phyloP scores from a whole-genome alignment of 2,797 vertebrate genomes.

The Ctenosaura bakeri region DNA sequence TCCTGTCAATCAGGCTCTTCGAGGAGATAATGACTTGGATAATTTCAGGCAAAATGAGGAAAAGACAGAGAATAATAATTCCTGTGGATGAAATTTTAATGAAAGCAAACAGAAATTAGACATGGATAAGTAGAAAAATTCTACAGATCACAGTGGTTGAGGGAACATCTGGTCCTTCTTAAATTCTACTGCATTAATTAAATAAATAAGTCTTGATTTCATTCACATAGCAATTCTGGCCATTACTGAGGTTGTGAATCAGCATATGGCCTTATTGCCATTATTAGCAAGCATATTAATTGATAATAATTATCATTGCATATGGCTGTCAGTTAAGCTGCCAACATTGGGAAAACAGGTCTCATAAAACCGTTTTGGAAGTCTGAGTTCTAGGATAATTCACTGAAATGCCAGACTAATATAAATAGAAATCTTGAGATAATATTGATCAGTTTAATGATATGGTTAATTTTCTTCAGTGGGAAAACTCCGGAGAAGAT shows the following conservation, averaged over 20 bases:
- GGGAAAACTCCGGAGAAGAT: background rate
- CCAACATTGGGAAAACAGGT: background rate
- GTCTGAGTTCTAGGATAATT: background rate
- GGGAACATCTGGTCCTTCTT: slow-evolving; percentile 39
- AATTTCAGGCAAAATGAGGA: slow-evolving; percentile 8
- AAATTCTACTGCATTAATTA: background rate
- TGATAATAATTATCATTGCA: background rate
- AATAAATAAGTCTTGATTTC: background rate
- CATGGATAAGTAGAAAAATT: background rate
- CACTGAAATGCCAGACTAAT: background rate
- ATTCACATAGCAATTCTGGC: background rate
- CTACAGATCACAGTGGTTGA: background rate
- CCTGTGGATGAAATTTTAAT: slow-evolving; percentile 20
- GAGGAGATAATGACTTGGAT: slow-evolving; percentile 12
- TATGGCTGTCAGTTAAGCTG: slow-evolving; percentile 5
- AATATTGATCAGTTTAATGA: background rate
- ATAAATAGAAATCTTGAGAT: background rate
- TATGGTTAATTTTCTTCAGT: background rate
- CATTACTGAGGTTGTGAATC: background rate
- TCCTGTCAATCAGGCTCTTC: slow-evolving; percentile 23
- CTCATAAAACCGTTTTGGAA: background rate
- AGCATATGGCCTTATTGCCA: background rate
- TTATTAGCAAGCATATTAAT: slow-evolving; percentile 14
- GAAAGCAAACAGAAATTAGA: slow-evolving; percentile 27
- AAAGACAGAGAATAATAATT: slow-evolving; percentile 15